phyloP scores from a whole-genome alignment of 2,797 vertebrate genomes.

The Antennarius maculatus region DNA sequence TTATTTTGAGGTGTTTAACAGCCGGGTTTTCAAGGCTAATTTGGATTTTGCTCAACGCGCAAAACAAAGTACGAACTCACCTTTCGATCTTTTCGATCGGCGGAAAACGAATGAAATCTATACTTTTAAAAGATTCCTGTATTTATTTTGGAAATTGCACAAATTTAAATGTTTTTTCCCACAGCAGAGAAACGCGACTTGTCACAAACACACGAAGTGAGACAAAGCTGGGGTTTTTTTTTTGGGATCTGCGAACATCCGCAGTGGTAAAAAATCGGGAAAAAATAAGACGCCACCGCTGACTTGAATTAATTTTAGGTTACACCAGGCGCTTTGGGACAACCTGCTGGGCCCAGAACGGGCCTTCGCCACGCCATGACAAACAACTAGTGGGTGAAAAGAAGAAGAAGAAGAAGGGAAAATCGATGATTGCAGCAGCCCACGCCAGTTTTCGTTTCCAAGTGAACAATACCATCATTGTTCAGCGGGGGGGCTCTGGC shows the following conservation, averaged over 20 bases:
- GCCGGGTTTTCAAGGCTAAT: slow-evolving; percentile 35
- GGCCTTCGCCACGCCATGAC: slow-evolving; percentile 78
- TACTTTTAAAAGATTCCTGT: neutral
- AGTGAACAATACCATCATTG: slow-evolving; percentile 86
- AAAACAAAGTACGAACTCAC: neutral
- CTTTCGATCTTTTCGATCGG: slow-evolving; percentile 7
- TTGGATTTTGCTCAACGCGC: slow-evolving; percentile 12
- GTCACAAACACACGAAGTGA: slow-evolving; percentile 51
- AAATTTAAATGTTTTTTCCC: slow-evolving; percentile 19
- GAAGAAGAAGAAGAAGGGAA: slow-evolving; percentile 76
- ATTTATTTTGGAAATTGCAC: slow-evolving; percentile 5
- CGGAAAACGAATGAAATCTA: neutral
- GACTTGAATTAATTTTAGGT: slow-evolving; percentile 83
- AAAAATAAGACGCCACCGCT: slow-evolving; percentile 58
- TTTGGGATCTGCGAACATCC: slow-evolving; percentile 67
- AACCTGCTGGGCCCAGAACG: slow-evolving; percentile 82
- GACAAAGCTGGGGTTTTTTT: slow-evolving; percentile 40
- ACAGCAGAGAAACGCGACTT: slow-evolving; percentile 7
- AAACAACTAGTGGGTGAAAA: slow-evolving; percentile 83
- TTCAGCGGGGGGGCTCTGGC: slow-evolving; percentile 77
- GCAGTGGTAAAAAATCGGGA: slow-evolving; percentile 51
- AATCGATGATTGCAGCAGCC: slow-evolving; percentile 80
- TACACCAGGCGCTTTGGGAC: slow-evolving; percentile 72
- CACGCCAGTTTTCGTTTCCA: slow-evolving; percentile 82
- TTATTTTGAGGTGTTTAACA: slow-evolving; percentile 50